phyloP scores from a whole-genome alignment of 2,888 invertebrate genomes.

The Epicampocera succincta region DNA sequence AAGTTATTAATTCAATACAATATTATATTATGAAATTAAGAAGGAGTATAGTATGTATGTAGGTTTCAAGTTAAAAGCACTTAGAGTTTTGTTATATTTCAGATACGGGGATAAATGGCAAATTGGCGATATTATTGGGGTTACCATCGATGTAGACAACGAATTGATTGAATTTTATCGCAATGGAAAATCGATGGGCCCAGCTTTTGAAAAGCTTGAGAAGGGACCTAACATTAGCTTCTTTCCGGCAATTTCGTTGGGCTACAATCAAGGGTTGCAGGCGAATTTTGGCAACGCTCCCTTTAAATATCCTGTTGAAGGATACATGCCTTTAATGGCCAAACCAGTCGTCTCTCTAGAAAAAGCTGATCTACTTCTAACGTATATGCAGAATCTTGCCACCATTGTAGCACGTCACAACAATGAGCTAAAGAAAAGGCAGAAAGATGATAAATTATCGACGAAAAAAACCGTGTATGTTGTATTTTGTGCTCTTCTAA shows the following conservation, averaged over 20 bases:
- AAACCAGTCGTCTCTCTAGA: constrained; percentile 77
- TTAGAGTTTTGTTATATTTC: constrained; percentile 27
- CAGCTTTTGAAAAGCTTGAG: constrained; percentile 88
- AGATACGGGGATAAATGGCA: constrained; percentile 90
- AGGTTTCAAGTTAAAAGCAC: not conserved
- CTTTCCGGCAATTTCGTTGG: constrained; percentile 90
- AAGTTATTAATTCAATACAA: no score
- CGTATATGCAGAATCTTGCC: constrained; percentile 79
- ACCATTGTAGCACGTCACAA: constrained; percentile 77
- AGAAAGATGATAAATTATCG: constrained; percentile 71
- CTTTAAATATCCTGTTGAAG: constrained; percentile 86
- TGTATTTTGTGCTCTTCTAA: constrained; percentile 83
- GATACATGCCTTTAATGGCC: constrained; percentile 86
- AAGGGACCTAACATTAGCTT: constrained; percentile 89
- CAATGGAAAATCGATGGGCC: constrained; percentile 89
- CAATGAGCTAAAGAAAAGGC: constrained; percentile 70
- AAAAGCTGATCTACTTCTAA: constrained; percentile 76
- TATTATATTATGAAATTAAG: no score
- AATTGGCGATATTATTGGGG: constrained; percentile 91
- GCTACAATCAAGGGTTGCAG: constrained; percentile 88
- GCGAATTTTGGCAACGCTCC: constrained; percentile 90
- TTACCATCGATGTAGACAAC: constrained; percentile 88
- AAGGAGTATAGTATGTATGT: no score
- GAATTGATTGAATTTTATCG: constrained; percentile 86
- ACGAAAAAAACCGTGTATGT: constrained; percentile 83